Evolutionary conservation across 2,888 invertebrate species (phyloP), one percentile per base, ranked within the genome.

Genomic region (Drosophila buzzatii): DNA sequence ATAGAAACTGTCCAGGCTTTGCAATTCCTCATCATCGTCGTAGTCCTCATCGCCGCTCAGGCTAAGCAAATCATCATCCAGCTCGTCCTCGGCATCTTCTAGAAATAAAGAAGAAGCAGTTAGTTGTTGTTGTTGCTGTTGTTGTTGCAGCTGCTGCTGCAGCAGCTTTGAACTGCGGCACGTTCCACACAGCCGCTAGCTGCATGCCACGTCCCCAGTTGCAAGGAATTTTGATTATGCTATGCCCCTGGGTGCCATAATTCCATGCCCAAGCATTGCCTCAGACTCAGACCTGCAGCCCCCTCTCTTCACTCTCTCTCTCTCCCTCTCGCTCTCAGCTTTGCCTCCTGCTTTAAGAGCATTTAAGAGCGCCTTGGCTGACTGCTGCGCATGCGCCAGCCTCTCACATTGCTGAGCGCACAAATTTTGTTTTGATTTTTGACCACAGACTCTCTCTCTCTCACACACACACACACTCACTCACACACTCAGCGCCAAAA

Each of bases 221-320:
- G 92, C 89, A 90, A 90, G 91, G 91, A 92, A 92, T 93, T 93
- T 92, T 93, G 93, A 93, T 93, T 93, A 93, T 92, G 92, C 92
- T 87, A 92, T 85, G 90, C 93, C 91, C 93, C 73, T 72, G 92
- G 90, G 93, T 89, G 86, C 91, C 92, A 93, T 93, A 92, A 92
- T 92, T 92, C 91, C 92, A 84, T 73, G 75, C 83, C 85, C 83
- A 79, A 76, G 81, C 85, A 85, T 67, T 64, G 61, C 71, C 27
- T 53, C 53, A 37, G 37, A 53, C 53, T 53, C 27, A 27, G 5
- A 5, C 55, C 27, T 10, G 5, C 8, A 1, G 7, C 39, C 1
- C n/a, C 5, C 10, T 0, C 6, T 27, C 31, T n/a, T 7, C n/a
- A 0, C 14, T 5, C 14, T 5, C 37, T 14, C 14, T 14, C 37